Percentiles rank a stretch among this genome's conserved stretches.
Evolutionary conservation across 2,888 invertebrate genomes (phyloP).

Genomic region (Theretra japonica): DNA sequence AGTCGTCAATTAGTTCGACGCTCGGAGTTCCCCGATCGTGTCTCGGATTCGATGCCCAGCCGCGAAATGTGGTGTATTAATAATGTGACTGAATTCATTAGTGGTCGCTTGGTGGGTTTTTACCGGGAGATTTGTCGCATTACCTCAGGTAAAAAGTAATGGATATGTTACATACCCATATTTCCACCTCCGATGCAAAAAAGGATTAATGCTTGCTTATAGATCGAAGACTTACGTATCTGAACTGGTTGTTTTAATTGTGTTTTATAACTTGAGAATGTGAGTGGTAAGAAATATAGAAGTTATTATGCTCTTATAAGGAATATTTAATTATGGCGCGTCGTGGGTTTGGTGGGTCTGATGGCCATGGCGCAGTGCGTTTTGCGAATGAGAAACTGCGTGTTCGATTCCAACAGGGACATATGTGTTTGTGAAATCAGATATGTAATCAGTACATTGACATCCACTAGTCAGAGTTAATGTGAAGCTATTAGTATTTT

Average conservation of each 20-base stretch:
- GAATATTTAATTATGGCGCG: not conserved
- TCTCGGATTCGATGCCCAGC: constrained; percentile 49
- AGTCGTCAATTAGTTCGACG: constrained; percentile 54
- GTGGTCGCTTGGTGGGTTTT: constrained; percentile 40
- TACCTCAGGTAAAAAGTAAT: not conserved
- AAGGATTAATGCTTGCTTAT: constrained; percentile 2
- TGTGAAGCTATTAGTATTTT: too few species aligned
- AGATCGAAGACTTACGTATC: not conserved
- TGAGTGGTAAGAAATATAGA: not conserved
- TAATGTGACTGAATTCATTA: constrained; percentile 69
- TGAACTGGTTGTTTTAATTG: not conserved
- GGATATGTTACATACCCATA: constrained; percentile 8
- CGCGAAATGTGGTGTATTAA: constrained; percentile 41
- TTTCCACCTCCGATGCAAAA: not conserved
- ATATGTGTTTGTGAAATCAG: too few species aligned
- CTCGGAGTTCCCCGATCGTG: constrained; percentile 62
- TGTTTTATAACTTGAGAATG: not conserved
- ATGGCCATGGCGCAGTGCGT: too few species aligned
- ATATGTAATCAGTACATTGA: too few species aligned
- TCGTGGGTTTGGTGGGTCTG: too few species aligned
- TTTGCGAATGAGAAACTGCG: too few species aligned
- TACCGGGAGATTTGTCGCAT: constrained; percentile 17
- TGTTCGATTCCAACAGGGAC: too few species aligned
- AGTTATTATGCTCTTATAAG: not conserved
- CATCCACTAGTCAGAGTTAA: too few species aligned